These are phyloP conservation scores for Hoplostethus mediterraneus DNA, from an alignment of 2,797 vertebrate species.

Conservation along the genomic window DNA sequence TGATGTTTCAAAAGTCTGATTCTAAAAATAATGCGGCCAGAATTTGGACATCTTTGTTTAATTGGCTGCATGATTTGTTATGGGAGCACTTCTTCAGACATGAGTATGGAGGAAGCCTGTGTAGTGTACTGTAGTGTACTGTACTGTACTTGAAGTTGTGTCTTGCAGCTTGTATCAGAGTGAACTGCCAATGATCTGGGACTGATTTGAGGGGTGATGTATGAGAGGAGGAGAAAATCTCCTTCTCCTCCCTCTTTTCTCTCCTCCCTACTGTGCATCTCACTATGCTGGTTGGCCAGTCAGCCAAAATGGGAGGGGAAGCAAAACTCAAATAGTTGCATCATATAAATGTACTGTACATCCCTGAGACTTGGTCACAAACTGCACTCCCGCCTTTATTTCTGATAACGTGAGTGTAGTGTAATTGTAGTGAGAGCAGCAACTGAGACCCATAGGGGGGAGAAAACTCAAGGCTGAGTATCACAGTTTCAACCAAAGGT, in stretches of 20 bases:
- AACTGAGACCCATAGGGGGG: slow-evolving; percentile 19
- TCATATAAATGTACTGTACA: slow-evolving; percentile 58
- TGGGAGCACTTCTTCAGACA: slow-evolving; percentile 33
- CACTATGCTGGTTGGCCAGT: slow-evolving; percentile 66
- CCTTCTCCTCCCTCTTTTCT: slow-evolving; percentile 10
- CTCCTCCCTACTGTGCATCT: slow-evolving; percentile 62
- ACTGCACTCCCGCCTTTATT: neutral
- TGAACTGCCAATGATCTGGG: slow-evolving; percentile 71
- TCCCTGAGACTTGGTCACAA: slow-evolving; percentile 37
- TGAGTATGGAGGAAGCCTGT: slow-evolving; percentile 6
- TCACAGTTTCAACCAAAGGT: slow-evolving; percentile 17
- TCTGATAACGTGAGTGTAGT: slow-evolving; percentile 30
- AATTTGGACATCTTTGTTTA: slow-evolving; percentile 26
- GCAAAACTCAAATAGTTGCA: slow-evolving; percentile 61
- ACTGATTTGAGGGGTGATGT: slow-evolving; percentile 73
- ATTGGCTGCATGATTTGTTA: slow-evolving; percentile 10
- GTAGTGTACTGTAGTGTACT: slow-evolving; percentile 25
- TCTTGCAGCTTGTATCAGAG: slow-evolving; percentile 61
- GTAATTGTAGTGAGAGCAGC: slow-evolving; percentile 12
- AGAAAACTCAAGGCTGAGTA: slow-evolving; percentile 1
- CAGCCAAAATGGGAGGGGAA: slow-evolving; percentile 49
- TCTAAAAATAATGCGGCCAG: neutral
- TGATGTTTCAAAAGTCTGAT: neutral
- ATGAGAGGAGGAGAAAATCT: slow-evolving; percentile 74
- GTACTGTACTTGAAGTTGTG: slow-evolving; percentile 30